Percentiles rank a stretch among this genome's conserved stretches.
Evolutionary conservation across 2,797 vertebrate genomes (phyloP).

Genomic region (Macrochelys suwanniensis): DNA sequence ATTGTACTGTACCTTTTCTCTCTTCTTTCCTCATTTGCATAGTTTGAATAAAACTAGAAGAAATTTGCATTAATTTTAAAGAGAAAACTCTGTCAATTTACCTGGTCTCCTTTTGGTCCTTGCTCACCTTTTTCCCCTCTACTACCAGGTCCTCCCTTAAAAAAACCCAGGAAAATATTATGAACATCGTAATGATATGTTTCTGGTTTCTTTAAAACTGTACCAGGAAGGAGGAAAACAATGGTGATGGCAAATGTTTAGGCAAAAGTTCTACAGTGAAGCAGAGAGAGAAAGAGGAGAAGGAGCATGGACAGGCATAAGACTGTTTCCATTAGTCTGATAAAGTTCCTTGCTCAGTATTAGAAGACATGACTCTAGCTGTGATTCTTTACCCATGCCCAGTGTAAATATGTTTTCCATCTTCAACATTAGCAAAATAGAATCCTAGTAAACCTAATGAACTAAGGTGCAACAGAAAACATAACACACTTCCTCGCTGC

Average conservation of each 20-base stretch:
- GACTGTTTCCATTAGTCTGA: not conserved
- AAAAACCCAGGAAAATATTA: not conserved
- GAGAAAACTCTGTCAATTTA: slow-evolving; percentile 54
- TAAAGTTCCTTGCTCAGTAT: not conserved
- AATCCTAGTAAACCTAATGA: not conserved
- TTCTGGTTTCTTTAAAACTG: not conserved
- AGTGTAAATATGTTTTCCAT: accelerated
- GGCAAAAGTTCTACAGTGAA: not conserved
- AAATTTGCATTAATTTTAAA: not conserved
- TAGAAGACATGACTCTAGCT: not conserved
- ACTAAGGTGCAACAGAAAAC: not conserved
- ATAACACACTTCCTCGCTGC: not conserved
- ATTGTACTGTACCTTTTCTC: not conserved
- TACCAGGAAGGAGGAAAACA: not conserved
- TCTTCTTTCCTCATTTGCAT: not conserved
- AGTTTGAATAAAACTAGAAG: slow-evolving; percentile 8
- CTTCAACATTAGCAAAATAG: not conserved
- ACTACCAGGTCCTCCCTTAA: slow-evolving; percentile 74
- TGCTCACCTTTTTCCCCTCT: slow-evolving; percentile 78
- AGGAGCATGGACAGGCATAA: accelerated
- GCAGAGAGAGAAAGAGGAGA: not conserved
- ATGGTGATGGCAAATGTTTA: not conserved
- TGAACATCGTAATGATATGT: not conserved
- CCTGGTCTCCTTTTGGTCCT: slow-evolving; percentile 81
- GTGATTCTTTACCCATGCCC: not conserved